These are phyloP conservation scores for Pammene fasciana DNA, from an alignment of 2,888 invertebrate species.

Conservation along the genomic window DNA sequence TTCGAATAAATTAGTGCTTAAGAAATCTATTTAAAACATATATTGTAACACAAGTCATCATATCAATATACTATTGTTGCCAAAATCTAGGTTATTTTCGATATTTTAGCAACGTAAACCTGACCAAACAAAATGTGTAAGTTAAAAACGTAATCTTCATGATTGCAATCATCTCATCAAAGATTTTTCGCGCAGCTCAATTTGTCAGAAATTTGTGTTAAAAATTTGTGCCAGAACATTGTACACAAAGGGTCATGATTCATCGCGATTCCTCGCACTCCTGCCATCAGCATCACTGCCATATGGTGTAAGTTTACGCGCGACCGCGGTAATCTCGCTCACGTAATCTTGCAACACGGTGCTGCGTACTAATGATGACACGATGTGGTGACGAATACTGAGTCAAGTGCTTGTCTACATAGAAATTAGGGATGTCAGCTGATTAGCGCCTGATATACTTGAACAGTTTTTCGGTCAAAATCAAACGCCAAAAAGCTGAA, in stretches of 20 bases:
- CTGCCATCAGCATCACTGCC: constrained; percentile 6
- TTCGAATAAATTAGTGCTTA: too few relatives aligned
- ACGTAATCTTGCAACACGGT: constrained; percentile 35
- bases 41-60: too few relatives aligned
- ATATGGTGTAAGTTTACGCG: constrained; percentile 27
- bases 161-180: too few relatives aligned
- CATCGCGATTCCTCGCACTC: constrained; percentile 29
- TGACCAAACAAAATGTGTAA: too few relatives aligned
- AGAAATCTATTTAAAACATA: too few relatives aligned
- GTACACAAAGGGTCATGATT: constrained; percentile 10
- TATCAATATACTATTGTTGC: too few relatives aligned
- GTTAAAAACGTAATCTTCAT: too few relatives aligned
- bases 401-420: constrained; percentile 7
- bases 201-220: too few relatives aligned
- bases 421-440: not conserved
- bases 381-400: constrained; percentile 8
- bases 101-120: too few relatives aligned
- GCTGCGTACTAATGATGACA: constrained; percentile 9
- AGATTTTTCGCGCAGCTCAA: too few relatives aligned
- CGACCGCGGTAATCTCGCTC: constrained; percentile 29
- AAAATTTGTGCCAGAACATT: not conserved
- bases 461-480: not conserved
- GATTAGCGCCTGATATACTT: not conserved
- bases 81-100: too few relatives aligned
- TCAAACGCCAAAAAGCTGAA: too few relatives aligned